Evolutionary conservation across 2,113 vertebrate genomes (phyloP).

Genomic region (Thryonomys swinderianus): DNA sequence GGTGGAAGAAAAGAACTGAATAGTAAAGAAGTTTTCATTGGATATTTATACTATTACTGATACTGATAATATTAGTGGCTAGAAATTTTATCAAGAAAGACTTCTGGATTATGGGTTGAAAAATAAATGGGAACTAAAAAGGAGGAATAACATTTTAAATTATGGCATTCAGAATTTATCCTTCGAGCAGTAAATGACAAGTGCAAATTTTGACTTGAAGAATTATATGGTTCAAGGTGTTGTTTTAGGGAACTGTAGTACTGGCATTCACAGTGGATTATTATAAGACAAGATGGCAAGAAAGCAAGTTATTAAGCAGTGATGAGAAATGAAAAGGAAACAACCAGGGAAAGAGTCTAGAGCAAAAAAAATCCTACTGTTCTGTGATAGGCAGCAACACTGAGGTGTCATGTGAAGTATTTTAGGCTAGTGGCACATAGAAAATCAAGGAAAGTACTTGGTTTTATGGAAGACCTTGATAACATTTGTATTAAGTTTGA

Average conservation of each 20-base stretch:
- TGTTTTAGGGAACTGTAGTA: neutral
- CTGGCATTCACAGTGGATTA: neutral
- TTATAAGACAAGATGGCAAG: neutral
- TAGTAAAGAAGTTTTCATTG: neutral
- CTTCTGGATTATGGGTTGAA: conserved; percentile 24
- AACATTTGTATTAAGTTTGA: neutral
- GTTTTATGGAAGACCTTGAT: neutral
- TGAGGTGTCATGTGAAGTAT: neutral
- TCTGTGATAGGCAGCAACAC: neutral
- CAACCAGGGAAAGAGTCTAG: neutral
- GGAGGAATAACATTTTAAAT: neutral
- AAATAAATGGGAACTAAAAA: conserved; percentile 19
- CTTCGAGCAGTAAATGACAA: neutral
- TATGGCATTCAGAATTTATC: neutral
- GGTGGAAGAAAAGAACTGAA: neutral
- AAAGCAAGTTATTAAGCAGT: neutral
- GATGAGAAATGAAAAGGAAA: neutral
- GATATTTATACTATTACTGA: too few relatives aligned
- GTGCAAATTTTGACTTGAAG: neutral
- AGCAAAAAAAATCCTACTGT: neutral
- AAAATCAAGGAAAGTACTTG: neutral
- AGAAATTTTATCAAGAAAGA: neutral
- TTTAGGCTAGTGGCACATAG: neutral
- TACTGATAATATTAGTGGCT: neutral
- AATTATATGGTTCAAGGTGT: neutral